Evolutionary conservation across 2,113 vertebrate species (phyloP).

Genomic region (Morone saxatilis): DNA sequence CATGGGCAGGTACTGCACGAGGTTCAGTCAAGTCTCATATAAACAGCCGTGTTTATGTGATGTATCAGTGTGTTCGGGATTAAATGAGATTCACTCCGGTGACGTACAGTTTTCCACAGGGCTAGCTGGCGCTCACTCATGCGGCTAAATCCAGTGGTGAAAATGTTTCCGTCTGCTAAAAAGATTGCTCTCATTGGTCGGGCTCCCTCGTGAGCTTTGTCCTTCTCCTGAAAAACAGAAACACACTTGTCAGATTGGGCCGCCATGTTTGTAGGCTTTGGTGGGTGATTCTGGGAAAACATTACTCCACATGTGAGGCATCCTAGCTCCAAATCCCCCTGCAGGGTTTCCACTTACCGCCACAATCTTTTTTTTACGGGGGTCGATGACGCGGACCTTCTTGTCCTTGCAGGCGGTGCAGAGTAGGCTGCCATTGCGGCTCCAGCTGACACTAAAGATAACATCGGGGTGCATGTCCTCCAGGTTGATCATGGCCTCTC

Average conservation of each 20-base stretch:
- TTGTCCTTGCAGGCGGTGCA: constrained; percentile 99
- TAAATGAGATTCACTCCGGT: constrained; percentile 8
- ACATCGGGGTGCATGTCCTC: constrained; percentile 97
- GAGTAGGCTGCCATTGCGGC: constrained; percentile 93
- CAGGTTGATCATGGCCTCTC: constrained; percentile 92
- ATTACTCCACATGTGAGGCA: neutral
- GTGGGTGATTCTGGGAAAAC: constrained; percentile 16
- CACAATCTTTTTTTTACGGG: constrained; percentile 92
- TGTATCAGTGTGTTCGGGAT: constrained; percentile 21
- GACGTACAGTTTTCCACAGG: constrained; percentile 93
- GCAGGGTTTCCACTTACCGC: constrained; percentile 84
- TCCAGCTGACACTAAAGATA: constrained; percentile 98
- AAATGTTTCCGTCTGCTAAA: constrained; percentile 93
- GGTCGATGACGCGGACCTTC: constrained; percentile 95
- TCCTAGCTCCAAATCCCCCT: neutral
- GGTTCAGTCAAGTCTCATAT: neutral
- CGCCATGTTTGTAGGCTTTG: neutral
- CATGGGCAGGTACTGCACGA: neutral
- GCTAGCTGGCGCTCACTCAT: constrained; percentile 98
- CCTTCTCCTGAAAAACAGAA: constrained; percentile 91
- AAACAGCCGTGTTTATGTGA: neutral
- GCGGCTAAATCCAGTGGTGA: constrained; percentile 98
- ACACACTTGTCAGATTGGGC: constrained; percentile 39
- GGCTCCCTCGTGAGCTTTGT: constrained; percentile 96
- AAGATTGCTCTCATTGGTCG: constrained; percentile 98